Percentiles rank a stretch among this genome's conserved stretches.
These are phyloP conservation scores for Horisme vitalbata DNA, from an alignment of 2,888 invertebrate genomes.

Conservation along the genomic window DNA sequence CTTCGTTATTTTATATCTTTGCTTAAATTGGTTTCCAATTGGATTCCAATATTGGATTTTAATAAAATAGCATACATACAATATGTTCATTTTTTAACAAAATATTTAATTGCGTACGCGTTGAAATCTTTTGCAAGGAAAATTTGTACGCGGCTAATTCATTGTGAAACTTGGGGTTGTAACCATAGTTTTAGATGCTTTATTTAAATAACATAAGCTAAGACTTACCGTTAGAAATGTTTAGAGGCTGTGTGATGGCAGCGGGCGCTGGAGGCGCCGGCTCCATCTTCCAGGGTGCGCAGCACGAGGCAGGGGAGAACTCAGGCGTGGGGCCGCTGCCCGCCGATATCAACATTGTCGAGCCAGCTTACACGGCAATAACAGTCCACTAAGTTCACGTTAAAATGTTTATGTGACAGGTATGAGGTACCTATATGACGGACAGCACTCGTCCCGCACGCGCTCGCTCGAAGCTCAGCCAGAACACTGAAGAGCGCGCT, in stretches of 20 bases:
- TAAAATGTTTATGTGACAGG: conserved; percentile 36
- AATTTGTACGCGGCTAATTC: not conserved
- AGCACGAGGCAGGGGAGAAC: conserved; percentile 82
- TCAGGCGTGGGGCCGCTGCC: conserved; percentile 83
- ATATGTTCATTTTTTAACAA: no score
- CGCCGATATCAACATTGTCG: conserved; percentile 86
- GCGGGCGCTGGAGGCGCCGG: conserved; percentile 79
- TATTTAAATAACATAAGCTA: no score
- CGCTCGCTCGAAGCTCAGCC: conserved; percentile 81
- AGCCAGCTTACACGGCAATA: conserved; percentile 52
- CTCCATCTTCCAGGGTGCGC: conserved; percentile 86
- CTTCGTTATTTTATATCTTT: no score
- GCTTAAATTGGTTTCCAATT: no score
- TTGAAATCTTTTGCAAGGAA: conserved; percentile 21
- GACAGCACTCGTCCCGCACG: conserved; percentile 67
- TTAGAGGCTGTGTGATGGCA: conserved; percentile 74
- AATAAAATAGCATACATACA: no score
- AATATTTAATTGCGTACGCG: conserved; percentile 7
- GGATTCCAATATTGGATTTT: no score
- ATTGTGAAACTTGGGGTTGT: no score
- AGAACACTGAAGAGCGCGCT: conserved; percentile 83
- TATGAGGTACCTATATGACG: conserved; percentile 51
- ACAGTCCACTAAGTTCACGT: conserved; percentile 63
- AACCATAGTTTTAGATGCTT: no score
- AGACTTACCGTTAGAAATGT: conserved; percentile 80